Evolutionary conservation across 2,797 vertebrate genomes (phyloP), one percentile per base, ranked within the genome.

Genomic region (Sylvilagus floridanus): DNA sequence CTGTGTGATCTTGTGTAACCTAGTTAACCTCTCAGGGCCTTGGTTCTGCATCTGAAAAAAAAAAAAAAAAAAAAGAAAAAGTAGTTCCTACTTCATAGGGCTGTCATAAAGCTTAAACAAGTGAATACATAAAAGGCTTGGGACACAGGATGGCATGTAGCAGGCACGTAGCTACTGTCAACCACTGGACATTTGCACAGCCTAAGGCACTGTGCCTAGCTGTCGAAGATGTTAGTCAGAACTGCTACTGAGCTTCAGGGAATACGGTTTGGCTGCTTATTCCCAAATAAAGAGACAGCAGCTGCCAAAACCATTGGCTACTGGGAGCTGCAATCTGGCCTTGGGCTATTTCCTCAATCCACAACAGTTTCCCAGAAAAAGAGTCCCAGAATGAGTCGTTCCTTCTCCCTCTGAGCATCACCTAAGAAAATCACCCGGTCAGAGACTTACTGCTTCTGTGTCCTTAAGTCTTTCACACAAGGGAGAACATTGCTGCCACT

Each of bases 401-500:
- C 19, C 37, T 47, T 32, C 52, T 30, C 69, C 52, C 10, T 75
- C 42, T 7, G 9, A 13, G 4, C 50, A 26, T 22, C 50, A 71
- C 5, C 28, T 17, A 52, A 65, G 63, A 52, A 66, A 66, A 63
- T 21, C 0, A 0, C 57, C 65, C 60, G 32, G 14, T 24, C n/a
- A 65, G 62, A 71, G 28, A 52, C 35, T 2, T 13, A 4, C 1
- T 0, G 10, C 24, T 24, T 72, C 81, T 76, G 12, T 28, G 8
- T 77, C 32, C 5, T 30, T 30, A 3, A 7, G 5, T 35, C 47
- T 71, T 75, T 32, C 62, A 14, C 12, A 0, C 4, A 22, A 17
- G 72, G 37, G n/a, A 32, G 6, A 65, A 69, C 47, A 0, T n/a
- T 1, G 0, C 0, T 1, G 16, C 11, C 52, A 47, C 10, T 21